Conservation (phyloP, 2,888 invertebrate genomes). For the Dendrolimus houi region DNA sequence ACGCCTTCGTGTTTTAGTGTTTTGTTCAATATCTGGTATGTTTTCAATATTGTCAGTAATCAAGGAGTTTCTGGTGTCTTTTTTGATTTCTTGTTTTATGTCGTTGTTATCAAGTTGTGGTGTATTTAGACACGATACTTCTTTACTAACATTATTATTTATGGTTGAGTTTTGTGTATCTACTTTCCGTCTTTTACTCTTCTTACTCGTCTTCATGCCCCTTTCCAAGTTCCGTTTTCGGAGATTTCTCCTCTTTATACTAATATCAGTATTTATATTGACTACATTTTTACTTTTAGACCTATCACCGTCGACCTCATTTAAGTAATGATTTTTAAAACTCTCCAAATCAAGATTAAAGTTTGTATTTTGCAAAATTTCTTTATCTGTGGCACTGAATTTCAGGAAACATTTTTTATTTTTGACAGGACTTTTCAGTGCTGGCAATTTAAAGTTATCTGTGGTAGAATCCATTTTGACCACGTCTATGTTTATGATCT, state of each 20-base stretch:
- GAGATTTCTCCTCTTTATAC: neutral
- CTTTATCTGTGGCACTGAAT: conserved; percentile 36
- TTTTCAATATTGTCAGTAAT: no score
- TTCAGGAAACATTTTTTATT: conserved; percentile 30
- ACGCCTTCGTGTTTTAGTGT: no score
- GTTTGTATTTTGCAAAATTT: conserved; percentile 21
- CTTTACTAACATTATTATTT: no score
- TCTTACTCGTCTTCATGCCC: no score
- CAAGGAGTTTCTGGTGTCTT: no score
- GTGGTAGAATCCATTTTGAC: conserved; percentile 23
- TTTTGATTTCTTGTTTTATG: no score
- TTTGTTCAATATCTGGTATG: no score
- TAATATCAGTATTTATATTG: no score
- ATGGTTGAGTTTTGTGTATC: no score
- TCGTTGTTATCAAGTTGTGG: no score
- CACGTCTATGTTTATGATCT: conserved; percentile 37
- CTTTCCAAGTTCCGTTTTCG: neutral
- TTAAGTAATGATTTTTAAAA: conserved; percentile 49
- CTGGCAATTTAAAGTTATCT: conserved; percentile 7
- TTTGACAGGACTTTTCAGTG: conserved; percentile 15
- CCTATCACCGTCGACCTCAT: conserved; percentile 32
- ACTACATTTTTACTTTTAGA: conserved; percentile 1
- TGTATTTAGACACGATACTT: no score
- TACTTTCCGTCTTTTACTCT: no score
- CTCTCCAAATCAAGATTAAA: conserved; percentile 44